Base-by-base conservation (phyloP, 2,797 vertebrate species). In the Choloepus didactylus region DNA sequence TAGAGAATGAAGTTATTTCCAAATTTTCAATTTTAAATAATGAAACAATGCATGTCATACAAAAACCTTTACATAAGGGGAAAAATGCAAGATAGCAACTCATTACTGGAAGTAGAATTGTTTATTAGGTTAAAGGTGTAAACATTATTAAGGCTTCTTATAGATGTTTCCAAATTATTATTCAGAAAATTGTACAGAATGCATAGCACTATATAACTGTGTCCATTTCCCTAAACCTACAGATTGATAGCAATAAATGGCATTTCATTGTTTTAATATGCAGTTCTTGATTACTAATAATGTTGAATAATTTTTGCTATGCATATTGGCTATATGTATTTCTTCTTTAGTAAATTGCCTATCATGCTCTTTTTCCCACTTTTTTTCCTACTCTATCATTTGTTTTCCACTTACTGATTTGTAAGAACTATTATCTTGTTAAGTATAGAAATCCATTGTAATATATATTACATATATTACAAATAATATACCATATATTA, bases 271-370 rank as follows among this genome's bases (percentile, higher is more conserved):
- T 79, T 51, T 64, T 14, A 82, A 60, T 56, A 60, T 66, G 16
- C 19, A 31, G 83, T 76, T 85, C 54, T 72, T 82, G n/a, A 44
- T 89, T 64, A 85, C 21, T 38, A 62, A 62, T 72, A 93, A 94
- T 25, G 15, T 21, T 84, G 35, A 72, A n/a, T 87, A 56, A 72
- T 60, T 73, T 84, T 56, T 85, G 6, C 35, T 72, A 3, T 85
- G 23, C 35, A 41, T 46, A 31, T 19, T 84, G 23, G 19, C 35
- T 62, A 2, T 25, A n/a, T 56, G 6, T 56, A 35, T 62, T 91
- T 95, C 9, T 91, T 87, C 59, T 89, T 84, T 91, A 70, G 46
- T 44, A 80, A 91, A 35, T 80, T 59, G 25, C 35, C 91, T 72
- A 21, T 72, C 35, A 69, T 29, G 80, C 80, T 93, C 46, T 73